phyloP scores from a whole-genome alignment of 2,797 vertebrate species.

The Novumbra hubbsi region DNA sequence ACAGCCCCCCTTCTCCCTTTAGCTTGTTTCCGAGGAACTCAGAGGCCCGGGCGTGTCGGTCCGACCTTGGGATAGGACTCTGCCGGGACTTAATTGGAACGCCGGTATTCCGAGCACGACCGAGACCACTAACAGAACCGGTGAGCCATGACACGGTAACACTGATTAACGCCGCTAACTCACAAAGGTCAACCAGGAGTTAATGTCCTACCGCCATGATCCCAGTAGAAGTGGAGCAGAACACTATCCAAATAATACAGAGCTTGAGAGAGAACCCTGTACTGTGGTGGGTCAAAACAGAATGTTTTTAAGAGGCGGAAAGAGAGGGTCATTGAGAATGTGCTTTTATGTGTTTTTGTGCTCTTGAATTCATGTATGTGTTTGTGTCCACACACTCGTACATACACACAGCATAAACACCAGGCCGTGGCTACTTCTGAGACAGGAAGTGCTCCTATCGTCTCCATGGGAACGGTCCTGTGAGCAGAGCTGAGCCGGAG shows the following conservation, averaged over 20 bases:
- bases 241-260: not conserved
- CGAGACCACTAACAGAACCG: constrained; percentile 77
- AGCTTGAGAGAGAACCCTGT: not conserved
- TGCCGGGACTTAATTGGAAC: constrained; percentile 77
- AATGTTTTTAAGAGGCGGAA: not conserved
- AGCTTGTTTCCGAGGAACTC: constrained; percentile 49
- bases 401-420: not conserved
- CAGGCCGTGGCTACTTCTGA: constrained; percentile 36
- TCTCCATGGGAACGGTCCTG: constrained; percentile 69
- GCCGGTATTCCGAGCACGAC: constrained; percentile 84
- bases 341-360: not conserved
- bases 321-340: not conserved
- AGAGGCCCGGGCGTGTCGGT: constrained; percentile 55
- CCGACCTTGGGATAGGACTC: constrained; percentile 73
- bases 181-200: constrained; percentile 82
- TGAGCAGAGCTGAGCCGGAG: constrained; percentile 64
- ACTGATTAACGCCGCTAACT: constrained; percentile 87
- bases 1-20: constrained; percentile 45
- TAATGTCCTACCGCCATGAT: constrained; percentile 52
- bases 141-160: constrained; percentile 81
- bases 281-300: not conserved
- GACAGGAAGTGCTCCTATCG: constrained; percentile 70
- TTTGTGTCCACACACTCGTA: not conserved
- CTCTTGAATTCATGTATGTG: not conserved
- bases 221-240: not conserved